phyloP scores from a whole-genome alignment of 1,140 invertebrate genomes.

The Anastrepha obliqua region DNA sequence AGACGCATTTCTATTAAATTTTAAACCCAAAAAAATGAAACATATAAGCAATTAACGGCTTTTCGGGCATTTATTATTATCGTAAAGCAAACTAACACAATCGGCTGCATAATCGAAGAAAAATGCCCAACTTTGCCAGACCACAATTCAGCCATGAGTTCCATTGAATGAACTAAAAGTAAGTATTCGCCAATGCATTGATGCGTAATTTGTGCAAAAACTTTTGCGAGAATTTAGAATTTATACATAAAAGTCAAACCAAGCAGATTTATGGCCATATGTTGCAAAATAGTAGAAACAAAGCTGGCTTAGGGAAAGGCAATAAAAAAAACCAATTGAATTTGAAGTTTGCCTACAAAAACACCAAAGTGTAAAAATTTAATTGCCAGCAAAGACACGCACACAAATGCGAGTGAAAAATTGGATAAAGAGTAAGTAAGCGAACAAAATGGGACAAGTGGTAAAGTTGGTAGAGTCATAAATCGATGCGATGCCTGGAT shows the following conservation, averaged over 20 bases:
- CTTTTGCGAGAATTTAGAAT: constrained; percentile 17
- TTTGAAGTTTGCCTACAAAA: neutral
- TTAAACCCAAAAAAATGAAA: no score
- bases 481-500: neutral
- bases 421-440: no score
- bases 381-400: neutral
- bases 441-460: neutral
- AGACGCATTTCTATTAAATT: no score
- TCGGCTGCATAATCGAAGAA: neutral
- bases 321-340: neutral
- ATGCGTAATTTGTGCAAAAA: constrained; percentile 34
- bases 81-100: neutral
- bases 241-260: neutral
- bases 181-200: neutral
- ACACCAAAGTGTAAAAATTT: neutral
- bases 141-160: neutral
- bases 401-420: no score
- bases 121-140: neutral
- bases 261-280: constrained; percentile 2
- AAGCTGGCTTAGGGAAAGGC: neutral
- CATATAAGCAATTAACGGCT: no score
- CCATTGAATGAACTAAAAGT: neutral
- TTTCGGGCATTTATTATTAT: no score
- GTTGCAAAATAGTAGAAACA: neutral
- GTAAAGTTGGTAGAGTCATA: neutral